Base-by-base conservation (phyloP, 2,113 vertebrate genomes). In the Pica pica region DNA sequence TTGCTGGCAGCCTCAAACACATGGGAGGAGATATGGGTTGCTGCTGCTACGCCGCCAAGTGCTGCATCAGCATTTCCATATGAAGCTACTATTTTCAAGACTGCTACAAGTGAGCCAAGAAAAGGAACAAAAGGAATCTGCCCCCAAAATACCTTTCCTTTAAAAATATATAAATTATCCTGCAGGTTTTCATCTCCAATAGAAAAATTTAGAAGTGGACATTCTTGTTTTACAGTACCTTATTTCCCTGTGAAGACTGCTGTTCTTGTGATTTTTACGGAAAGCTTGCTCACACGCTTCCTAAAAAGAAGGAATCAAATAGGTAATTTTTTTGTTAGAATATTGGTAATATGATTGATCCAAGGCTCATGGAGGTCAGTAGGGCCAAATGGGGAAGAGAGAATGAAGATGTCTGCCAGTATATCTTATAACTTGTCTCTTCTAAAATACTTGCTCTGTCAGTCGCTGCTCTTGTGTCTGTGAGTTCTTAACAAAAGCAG, bases 1-100 rank as follows among this genome's bases (percentile, higher is more conserved):
- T 47, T 81, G 76, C 92, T 80, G 87, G 89, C 81, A 94, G 89
- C 80, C 83, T 57, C 69, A 83, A 75, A 64, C 31, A 71, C 52
- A 83, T 22, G 0, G 10, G 49, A 68, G 75, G 85, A 89, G 94
- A 65, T 13, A 61, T 0, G 28, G 33, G 39, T 16, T 78, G 67
- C 74, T 91, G 91, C 78, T 83, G 89, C 83, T 68, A 2, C 1
- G 3, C 41, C 0, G 2, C 77, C 1, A 14, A 87, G n/a, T 14
- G 60, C 93, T 79, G 46, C 63, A 44, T 65, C 93, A 94, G 92
- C 41, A 1, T 71, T 90, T 91, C 92, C 73, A 67, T 3, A 24
- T 1, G 6, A 92, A 89, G 50, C 68, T 59, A 55, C 76, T 89
- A 5, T 56, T 90, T 90, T 89, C 74, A 76, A 81, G 46, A 30